A percentile compares a stretch with the other conserved stretches of the same genome.
Conservation (phyloP, 2,113 vertebrate genomes). For the Mastomys natalensis region DNA sequence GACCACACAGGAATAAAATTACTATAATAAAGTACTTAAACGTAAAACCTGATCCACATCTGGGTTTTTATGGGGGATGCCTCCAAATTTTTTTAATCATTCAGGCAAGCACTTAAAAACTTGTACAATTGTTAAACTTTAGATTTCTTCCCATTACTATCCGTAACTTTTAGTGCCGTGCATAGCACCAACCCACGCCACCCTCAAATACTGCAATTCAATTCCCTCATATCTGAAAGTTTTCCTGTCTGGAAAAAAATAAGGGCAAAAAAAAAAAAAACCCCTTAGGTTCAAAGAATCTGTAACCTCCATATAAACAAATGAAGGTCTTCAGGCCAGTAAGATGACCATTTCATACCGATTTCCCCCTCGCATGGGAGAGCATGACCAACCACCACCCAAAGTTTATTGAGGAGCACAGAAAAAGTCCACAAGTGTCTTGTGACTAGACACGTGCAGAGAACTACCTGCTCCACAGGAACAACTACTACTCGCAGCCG, state of each 20-base stretch:
- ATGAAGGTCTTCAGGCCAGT: background rate
- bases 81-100: background rate
- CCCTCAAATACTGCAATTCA: background rate
- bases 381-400: background rate
- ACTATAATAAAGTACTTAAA: background rate
- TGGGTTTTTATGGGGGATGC: background rate
- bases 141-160: background rate
- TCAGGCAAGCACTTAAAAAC: background rate
- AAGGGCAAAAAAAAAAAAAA: background rate
- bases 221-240: background rate
- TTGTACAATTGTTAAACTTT: background rate
- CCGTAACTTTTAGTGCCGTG: background rate
- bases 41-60: background rate
- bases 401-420: background rate
- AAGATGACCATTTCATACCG: background rate
- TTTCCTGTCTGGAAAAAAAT: background rate
- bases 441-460: constrained; percentile 60
- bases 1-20: background rate
- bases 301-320: background rate
- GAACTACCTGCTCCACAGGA: background rate
- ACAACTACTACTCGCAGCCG: background rate
- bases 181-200: no score
- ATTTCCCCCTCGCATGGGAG: background rate
- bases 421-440: background rate
- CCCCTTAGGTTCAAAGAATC: background rate